Evolutionary conservation across 1,140 invertebrate species (phyloP).

Genomic region (Cotesia typhae): DNA sequence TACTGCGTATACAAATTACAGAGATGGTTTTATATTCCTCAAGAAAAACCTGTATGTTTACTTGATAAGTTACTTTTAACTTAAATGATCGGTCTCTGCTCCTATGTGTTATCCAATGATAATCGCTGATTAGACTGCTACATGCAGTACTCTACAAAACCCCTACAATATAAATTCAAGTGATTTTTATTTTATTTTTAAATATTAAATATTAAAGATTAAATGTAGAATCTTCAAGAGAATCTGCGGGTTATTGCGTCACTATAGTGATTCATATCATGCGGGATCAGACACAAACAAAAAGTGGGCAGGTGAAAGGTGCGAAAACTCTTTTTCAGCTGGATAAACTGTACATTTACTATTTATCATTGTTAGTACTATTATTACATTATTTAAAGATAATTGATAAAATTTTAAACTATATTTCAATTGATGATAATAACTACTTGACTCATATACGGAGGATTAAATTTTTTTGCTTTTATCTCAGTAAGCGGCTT

Average conservation of each 20-base stretch:
- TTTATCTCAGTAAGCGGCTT: too few species aligned
- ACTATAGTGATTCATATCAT: slow-evolving; percentile 28
- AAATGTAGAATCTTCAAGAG: too few species aligned
- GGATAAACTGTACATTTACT: not conserved
- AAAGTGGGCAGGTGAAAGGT: slow-evolving; percentile 34
- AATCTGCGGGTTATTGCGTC: slow-evolving; percentile 31
- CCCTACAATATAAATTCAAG: too few species aligned
- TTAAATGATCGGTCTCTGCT: too few species aligned
- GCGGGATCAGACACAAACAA: slow-evolving; percentile 15
- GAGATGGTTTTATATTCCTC: slow-evolving; percentile 22
- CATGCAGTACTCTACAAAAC: too few species aligned
- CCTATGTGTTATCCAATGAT: not conserved
- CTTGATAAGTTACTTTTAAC: too few species aligned
- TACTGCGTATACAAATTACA: slow-evolving; percentile 41
- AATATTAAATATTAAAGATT: too few species aligned
- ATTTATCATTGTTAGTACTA: not conserved
- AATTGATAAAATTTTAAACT: not conserved
- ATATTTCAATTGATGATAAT: too few species aligned
- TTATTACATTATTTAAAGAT: not conserved
- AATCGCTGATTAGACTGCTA: slow-evolving; percentile 31
- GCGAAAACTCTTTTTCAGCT: slow-evolving; percentile 16
- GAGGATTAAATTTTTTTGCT: too few species aligned
- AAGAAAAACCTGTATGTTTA: too few species aligned
- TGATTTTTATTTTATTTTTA: too few species aligned
- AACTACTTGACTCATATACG: too few species aligned